Evolutionary conservation across 2,113 vertebrate genomes (phyloP).

Genomic region (Noctilio leporinus): DNA sequence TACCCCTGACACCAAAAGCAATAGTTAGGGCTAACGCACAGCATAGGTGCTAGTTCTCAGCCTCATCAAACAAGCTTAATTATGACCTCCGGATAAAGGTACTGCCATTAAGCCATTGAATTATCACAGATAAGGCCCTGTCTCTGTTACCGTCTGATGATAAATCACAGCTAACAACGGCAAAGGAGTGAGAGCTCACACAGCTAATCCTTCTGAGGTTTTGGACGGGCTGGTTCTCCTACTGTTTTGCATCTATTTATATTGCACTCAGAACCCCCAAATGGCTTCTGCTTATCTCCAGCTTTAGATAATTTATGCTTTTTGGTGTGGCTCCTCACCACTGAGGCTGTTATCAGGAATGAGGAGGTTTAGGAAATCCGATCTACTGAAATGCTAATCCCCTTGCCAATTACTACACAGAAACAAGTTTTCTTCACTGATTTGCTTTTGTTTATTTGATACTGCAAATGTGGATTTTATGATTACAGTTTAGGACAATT

Average conservation of each 20-base stretch:
- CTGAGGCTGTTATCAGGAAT: conserved; percentile 75
- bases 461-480: conserved; percentile 69
- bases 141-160: conserved; percentile 76
- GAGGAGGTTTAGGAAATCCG: conserved; percentile 78
- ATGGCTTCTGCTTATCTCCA: conserved; percentile 80
- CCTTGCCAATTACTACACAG: conserved; percentile 71
- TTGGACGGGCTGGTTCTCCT: conserved; percentile 72
- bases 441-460: conserved; percentile 79
- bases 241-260: conserved; percentile 82
- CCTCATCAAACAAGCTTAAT: conserved; percentile 82
- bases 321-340: conserved; percentile 77
- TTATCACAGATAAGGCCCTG: conserved; percentile 79
- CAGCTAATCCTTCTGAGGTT: conserved; percentile 80
- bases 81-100: conserved; percentile 81
- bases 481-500: conserved; percentile 73
- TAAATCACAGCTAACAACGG: conserved; percentile 77
- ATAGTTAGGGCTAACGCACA: conserved; percentile 62
- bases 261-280: conserved; percentile 73
- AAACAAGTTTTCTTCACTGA: conserved; percentile 72
- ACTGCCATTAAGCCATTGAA: conserved; percentile 80
- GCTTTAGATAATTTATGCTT: conserved; percentile 83
- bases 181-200: conserved; percentile 75
- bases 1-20: conserved; percentile 46
- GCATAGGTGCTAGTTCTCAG: conserved; percentile 75
- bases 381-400: conserved; percentile 82